These are phyloP conservation scores for Anoplius nigerrimus DNA, from an alignment of 2,888 invertebrate genomes.

Conservation along the genomic window DNA sequence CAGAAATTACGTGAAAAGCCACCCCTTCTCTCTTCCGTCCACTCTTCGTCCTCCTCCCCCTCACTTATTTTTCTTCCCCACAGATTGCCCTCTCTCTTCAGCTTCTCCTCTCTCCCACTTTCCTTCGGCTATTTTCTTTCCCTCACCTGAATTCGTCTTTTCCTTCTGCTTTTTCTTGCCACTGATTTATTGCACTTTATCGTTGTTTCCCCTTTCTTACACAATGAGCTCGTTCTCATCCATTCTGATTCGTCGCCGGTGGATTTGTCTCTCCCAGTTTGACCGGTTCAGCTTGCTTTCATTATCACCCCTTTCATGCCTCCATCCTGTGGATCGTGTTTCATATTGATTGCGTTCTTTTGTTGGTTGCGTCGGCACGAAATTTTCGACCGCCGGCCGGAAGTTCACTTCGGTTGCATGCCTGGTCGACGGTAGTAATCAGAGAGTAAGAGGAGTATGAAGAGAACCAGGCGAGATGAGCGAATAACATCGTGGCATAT, in stretches of 20 bases:
- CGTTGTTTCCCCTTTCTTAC: no score
- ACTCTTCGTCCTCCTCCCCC: not conserved
- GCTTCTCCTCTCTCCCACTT: not conserved
- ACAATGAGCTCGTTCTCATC: no score
- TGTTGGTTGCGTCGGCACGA: constrained; percentile 41
- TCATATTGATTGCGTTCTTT: constrained; percentile 54
- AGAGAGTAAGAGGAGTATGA: not conserved
- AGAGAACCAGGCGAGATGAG: not conserved
- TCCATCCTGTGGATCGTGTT: constrained; percentile 24
- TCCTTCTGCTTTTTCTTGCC: no score
- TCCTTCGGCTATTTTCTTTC: no score
- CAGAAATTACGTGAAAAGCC: constrained; percentile 36
- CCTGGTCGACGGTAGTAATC: constrained; percentile 14
- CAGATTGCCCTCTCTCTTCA: no score
- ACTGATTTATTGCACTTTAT: no score
- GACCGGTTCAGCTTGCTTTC: not conserved
- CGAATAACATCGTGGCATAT: not conserved
- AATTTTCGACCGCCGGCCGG: constrained; percentile 44
- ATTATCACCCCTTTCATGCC: not conserved
- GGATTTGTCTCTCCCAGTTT: not conserved
- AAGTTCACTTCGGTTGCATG: constrained; percentile 21
- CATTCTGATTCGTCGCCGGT: no score
- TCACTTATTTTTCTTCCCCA: not conserved
- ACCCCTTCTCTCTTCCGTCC: constrained; percentile 1
- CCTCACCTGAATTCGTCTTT: no score